Base-by-base conservation (phyloP, 2,888 invertebrate species). In the Anaspis maculata region DNA sequence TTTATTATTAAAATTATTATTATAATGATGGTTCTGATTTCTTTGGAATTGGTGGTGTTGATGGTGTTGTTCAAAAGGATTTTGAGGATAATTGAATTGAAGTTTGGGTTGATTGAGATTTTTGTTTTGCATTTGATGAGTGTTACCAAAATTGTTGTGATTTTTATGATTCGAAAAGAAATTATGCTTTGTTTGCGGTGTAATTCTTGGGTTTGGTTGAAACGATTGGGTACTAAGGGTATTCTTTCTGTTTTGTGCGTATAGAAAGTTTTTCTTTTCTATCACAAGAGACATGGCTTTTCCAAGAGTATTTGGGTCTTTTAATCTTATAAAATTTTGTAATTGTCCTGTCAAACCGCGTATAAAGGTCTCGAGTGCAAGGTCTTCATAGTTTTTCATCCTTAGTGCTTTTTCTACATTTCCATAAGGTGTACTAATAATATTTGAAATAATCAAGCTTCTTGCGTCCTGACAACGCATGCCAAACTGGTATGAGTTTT, bases 231-330 rank as follows among this genome's bases (percentile, higher is more conserved):
- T n/a, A n/a, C n/a, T n/a, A n/a, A n/a, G n/a, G n/a, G n/a, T n/a
- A n/a, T n/a, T n/a, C n/a, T n/a, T n/a, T n/a, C n/a, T 19, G 19
- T 32, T 32, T 44, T 37, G 33, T 13, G 27, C 27, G 12, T 23
- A 23, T 25, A 4, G n/a, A 22, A 43, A 39, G 38, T 41, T 39
- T 41, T 41, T 27, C 16, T 43, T 38, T 34, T 41, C 40, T 10
- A 22, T 24, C 11, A 41, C 40, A 26, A 22, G 33, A 7, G 23
- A 12, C 33, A 41, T 37, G 2, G 40, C 43, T 13, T 15, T 3
- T 43, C 41, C 34, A 14, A 42, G 22, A 6, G 37, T 27, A 24
- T 34, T 21, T 16, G 37, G 39, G n/a, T 39, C 34, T 35, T 34
- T 37, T 31, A 43, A 27, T 41, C 43, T 34, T 15, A 43, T 25